Evolutionary conservation across 1,140 invertebrate species (phyloP).

Genomic region (Temnothorax nylanderi): DNA sequence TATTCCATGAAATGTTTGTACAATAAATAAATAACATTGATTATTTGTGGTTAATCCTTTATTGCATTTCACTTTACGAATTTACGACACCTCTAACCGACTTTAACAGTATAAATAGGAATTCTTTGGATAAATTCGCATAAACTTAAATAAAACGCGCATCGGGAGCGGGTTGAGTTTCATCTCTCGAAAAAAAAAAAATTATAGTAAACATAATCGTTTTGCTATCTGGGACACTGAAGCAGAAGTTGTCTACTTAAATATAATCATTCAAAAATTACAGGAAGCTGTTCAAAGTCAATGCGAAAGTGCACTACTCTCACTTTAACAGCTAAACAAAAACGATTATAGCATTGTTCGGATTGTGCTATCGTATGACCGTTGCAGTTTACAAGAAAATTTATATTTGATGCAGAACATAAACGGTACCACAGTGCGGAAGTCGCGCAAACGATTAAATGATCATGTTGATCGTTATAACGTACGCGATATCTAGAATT

Average conservation of each 20-base stretch:
- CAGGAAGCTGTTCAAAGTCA: constrained; percentile 19
- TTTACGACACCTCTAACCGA: no score
- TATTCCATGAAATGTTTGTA: background rate
- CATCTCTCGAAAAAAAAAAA: no score
- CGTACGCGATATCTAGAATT: background rate
- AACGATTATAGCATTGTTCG: background rate
- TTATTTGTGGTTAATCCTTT: no score
- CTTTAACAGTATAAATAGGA: no score
- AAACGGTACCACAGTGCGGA: constrained; percentile 17
- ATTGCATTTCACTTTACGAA: no score
- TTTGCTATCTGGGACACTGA: no score
- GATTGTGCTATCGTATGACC: background rate
- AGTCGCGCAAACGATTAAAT: constrained; percentile 20
- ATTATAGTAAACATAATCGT: no score
- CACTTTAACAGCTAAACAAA: background rate
- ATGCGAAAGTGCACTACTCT: constrained; percentile 2
- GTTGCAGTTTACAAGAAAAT: background rate
- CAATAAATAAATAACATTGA: background rate
- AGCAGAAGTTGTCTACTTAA: background rate
- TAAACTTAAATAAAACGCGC: no score
- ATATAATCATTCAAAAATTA: constrained; percentile 33
- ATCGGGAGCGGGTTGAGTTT: no score
- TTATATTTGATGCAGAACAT: constrained; percentile 17
- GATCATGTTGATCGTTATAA: background rate
- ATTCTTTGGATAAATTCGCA: no score